These are phyloP conservation scores for Excalfactoria chinensis DNA, from an alignment of 2,113 vertebrate species.

Conservation along the genomic window DNA sequence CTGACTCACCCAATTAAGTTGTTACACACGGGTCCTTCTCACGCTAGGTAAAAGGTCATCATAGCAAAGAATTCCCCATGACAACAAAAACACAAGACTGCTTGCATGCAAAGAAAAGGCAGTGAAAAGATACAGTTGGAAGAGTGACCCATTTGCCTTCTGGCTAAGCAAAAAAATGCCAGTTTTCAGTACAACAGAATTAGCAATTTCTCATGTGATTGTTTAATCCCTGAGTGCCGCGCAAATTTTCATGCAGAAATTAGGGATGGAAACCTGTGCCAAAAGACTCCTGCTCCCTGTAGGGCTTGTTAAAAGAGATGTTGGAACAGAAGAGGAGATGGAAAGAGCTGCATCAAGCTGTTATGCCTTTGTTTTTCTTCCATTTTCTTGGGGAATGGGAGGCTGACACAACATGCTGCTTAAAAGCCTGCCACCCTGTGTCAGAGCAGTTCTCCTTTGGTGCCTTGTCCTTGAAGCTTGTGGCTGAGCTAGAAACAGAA, in stretches of 20 bases:
- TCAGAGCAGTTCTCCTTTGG: not conserved
- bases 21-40: not conserved
- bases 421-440: not conserved
- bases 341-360: not conserved
- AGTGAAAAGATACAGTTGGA: not conserved
- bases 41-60: not conserved
- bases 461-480: not conserved
- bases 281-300: accelerated
- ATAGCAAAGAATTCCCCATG: not conserved
- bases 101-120: not conserved
- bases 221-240: not conserved
- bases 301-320: not conserved
- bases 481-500: not conserved
- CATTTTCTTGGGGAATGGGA: accelerated
- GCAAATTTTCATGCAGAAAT: not conserved
- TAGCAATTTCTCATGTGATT: not conserved
- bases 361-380: not conserved
- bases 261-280: not conserved
- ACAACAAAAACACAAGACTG: not conserved
- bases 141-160: not conserved
- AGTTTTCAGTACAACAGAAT: accelerated
- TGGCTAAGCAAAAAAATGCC: not conserved
- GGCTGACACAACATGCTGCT: not conserved
- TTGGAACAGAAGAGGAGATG: not conserved
- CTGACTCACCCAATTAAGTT: constrained; percentile 40